phyloP scores from a whole-genome alignment of 2,888 invertebrate genomes.

The Pterostichus niger region DNA sequence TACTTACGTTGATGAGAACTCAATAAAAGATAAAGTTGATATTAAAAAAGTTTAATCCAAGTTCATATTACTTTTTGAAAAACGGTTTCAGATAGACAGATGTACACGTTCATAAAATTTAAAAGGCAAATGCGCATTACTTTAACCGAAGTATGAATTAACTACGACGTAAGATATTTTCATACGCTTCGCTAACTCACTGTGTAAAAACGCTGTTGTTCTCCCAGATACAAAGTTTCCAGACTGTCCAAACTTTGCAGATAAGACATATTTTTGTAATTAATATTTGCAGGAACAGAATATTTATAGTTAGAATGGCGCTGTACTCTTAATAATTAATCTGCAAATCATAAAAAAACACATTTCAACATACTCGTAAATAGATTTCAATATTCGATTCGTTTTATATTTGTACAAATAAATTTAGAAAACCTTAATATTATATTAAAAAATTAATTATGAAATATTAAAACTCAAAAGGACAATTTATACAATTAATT shows the following conservation, averaged over 20 bases:
- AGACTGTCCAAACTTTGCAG: conserved; percentile 16
- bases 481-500: no score
- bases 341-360: no score
- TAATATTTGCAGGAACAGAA: conserved; percentile 4
- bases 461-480: no score
- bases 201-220: conserved; percentile 13
- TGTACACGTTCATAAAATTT: conserved; percentile 48
- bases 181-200: conserved; percentile 7
- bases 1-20: conserved; percentile 2
- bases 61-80: conserved; percentile 22
- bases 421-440: no score
- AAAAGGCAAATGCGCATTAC: conserved; percentile 47
- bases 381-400: no score
- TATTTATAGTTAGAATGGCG: conserved; percentile 1
- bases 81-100: conserved; percentile 15
- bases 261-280: conserved; percentile 22
- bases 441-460: no score
- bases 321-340: neutral
- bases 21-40: conserved; percentile 20
- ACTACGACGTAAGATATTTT: conserved; percentile 25
- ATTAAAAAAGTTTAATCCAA: conserved; percentile 53
- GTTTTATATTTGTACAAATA: no score
- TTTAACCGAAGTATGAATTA: conserved; percentile 34
- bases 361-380: no score
- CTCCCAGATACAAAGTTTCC: neutral